Evolutionary conservation across 1,140 invertebrate genomes (phyloP), one percentile per base, ranked within the genome.

Genomic region (Drosophila leontia): DNA sequence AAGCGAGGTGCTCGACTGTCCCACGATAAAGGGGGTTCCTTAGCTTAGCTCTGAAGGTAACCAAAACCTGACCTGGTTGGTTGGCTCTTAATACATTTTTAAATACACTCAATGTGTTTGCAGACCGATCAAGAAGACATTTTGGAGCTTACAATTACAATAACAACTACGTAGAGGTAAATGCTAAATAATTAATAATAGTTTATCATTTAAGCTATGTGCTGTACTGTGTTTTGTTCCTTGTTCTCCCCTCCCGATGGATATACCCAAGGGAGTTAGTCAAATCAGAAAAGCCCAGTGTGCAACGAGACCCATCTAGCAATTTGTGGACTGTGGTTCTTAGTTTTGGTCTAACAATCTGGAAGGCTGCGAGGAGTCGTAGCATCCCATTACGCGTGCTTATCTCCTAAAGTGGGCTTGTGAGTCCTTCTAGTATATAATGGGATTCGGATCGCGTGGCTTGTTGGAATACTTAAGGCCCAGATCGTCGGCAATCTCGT

Each of bases 401-500:
- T 70, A 50, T 13, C 53, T 50, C 13, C 44, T 59, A 72, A 32
- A 45, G 44, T 56, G 39, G 37, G 44, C 48, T 26, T 26, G 15
- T 45, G 11, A 17, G n/a, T 35, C 13, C 37, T 34, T 50, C 45
- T 87, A 93, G 92, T 96, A 96, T 60, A 95, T 94, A 82, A 96
- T 95, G 15, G 94, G 93, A 78, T 94, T 93, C 3, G 93, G 92
- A 91, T 95, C 93, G 11, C 94, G 93, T n/a, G 92, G 92, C 83
- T 95, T 95, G 39, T 93, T 94, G 7, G 97, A 97, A 93, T 97
- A 97, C 80, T 94, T 95, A 23, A 97, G 93, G 39, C 96, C 96
- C 55, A 97, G 93, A 69, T 94, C 94, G 91, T 96, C 94, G 32
- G 95, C 95, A 6, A 96, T 95, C 75, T 95, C 95, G 91, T 96